phyloP scores from a whole-genome alignment of 2,113 vertebrate genomes.

The Tringa solitaria region DNA sequence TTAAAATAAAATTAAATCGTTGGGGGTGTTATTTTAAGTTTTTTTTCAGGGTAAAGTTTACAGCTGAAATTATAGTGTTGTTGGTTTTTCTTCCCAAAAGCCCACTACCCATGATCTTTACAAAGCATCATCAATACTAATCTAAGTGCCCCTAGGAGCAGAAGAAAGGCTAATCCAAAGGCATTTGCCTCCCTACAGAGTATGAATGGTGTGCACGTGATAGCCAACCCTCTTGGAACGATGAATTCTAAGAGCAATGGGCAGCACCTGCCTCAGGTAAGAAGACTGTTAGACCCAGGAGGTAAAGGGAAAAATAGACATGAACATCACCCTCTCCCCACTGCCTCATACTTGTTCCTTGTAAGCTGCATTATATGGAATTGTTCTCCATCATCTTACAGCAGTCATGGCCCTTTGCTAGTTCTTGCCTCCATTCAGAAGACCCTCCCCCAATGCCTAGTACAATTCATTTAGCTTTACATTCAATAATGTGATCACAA shows the following conservation, averaged over 20 bases:
- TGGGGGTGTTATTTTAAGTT: not conserved
- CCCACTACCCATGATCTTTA: not conserved
- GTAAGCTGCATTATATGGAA: not conserved
- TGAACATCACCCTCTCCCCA: not conserved
- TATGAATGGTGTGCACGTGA: constrained; percentile 76
- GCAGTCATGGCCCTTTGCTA: not conserved
- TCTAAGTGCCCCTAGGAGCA: not conserved
- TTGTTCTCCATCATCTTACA: not conserved
- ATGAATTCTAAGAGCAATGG: constrained; percentile 74
- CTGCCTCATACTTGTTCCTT: not conserved
- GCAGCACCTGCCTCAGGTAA: constrained; percentile 83
- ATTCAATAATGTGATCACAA: not conserved
- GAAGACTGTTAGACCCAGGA: not conserved
- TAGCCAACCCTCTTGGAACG: constrained; percentile 58
- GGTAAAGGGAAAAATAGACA: not conserved
- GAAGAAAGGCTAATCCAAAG: constrained; percentile 6
- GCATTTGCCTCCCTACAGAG: constrained; percentile 66
- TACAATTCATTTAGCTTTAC: not conserved
- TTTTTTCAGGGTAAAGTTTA: not conserved
- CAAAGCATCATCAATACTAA: not conserved
- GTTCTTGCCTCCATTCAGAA: not conserved
- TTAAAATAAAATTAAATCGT: not conserved
- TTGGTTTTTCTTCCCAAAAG: not conserved
- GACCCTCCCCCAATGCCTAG: not conserved
- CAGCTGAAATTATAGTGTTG: not conserved